These are phyloP conservation scores for Manacus vitellinus DNA, from an alignment of 2,113 vertebrate genomes.

Conservation along the genomic window DNA sequence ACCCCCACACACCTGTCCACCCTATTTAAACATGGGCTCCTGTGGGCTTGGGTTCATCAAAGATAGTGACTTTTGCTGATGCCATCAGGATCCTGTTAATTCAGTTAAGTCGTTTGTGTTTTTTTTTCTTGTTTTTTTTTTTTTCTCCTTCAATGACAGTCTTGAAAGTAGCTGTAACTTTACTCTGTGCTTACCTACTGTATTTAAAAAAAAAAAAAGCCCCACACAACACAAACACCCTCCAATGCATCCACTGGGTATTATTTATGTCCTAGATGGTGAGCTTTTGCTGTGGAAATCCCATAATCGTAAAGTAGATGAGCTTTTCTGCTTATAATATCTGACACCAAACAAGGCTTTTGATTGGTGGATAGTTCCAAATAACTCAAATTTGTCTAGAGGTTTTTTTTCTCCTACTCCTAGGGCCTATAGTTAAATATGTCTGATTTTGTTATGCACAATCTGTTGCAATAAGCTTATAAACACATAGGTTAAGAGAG, in stretches of 20 bases:
- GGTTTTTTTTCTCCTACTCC: accelerated
- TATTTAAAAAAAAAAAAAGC: no score
- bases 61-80: accelerated
- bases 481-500: neutral
- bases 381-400: neutral
- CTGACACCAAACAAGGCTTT: neutral
- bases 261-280: neutral
- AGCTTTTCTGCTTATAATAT: neutral
- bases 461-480: neutral
- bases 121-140: neutral
- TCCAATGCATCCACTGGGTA: accelerated
- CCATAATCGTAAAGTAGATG: neutral
- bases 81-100: accelerated
- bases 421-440: neutral
- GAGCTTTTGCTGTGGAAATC: neutral
- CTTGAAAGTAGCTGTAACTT: neutral
- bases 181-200: neutral
- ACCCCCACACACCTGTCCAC: no score
- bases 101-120: neutral
- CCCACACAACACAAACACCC: accelerated
- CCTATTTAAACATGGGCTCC: neutral
- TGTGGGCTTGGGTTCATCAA: accelerated
- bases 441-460: neutral
- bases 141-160: accelerated
- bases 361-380: neutral